Evolutionary conservation across 2,888 invertebrate genomes (phyloP).

Genomic region (Resseliella maxima): DNA sequence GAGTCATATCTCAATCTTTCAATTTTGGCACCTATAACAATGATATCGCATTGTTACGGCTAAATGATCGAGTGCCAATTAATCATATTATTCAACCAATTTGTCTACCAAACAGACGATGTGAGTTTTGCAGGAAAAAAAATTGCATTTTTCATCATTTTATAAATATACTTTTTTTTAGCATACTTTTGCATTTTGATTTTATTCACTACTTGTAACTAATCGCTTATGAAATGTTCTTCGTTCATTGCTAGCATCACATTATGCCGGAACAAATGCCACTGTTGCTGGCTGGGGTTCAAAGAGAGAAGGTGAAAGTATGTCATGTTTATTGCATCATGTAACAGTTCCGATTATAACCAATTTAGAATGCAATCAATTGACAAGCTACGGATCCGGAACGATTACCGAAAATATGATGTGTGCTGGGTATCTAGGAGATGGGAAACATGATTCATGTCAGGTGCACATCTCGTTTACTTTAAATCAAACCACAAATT

Average conservation of each 20-base stretch:
- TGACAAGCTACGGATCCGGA: slow-evolving; percentile 74
- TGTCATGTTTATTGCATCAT: slow-evolving; percentile 75
- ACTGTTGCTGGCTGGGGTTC: slow-evolving; percentile 82
- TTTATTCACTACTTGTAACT: not conserved
- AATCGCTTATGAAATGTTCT: not conserved
- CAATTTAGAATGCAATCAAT: slow-evolving; percentile 75
- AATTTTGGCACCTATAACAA: slow-evolving; percentile 88
- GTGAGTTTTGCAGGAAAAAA: slow-evolving; percentile 67
- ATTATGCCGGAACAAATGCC: slow-evolving; percentile 72
- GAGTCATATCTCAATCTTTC: slow-evolving; percentile 83
- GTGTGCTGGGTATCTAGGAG: slow-evolving; percentile 80
- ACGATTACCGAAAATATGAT: slow-evolving; percentile 82
- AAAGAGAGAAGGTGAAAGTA: slow-evolving; percentile 73
- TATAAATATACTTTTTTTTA: too few species aligned
- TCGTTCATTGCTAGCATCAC: not conserved
- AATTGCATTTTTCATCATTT: not conserved
- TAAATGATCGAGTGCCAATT: slow-evolving; percentile 84
- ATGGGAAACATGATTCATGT: slow-evolving; percentile 77
- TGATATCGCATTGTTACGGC: slow-evolving; percentile 83
- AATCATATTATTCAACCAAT: slow-evolving; percentile 83
- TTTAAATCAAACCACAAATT: not conserved
- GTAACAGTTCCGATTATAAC: slow-evolving; percentile 80
- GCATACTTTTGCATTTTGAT: not conserved
- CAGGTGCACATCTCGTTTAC: slow-evolving; percentile 68
- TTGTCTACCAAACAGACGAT: slow-evolving; percentile 78